Evolutionary conservation across 2,113 vertebrate species (phyloP), one percentile per base, ranked within the genome.

Genomic region (Stictonetta naevosa): DNA sequence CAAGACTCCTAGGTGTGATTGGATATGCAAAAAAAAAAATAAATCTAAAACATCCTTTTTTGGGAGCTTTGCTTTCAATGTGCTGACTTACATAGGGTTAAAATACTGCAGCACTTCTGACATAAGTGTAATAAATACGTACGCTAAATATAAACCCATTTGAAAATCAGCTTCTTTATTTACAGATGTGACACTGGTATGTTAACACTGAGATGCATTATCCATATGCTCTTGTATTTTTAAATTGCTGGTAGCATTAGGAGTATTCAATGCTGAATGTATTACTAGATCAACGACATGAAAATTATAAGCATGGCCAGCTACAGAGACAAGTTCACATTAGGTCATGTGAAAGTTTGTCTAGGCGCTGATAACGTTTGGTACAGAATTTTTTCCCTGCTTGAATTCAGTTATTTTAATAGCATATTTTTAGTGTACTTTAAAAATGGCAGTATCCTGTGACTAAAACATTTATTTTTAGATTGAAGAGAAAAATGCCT

Each of bases 301-400:
- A 64, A 60, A 90, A 86, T 52, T 58, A 42, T n/a, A 76, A 59
- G 74, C 68, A 11, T 5, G 28, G 34, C 58, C 48, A 75, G 79
- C 69, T 56, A 11, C 73, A 77, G 63, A 63, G 75, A 48, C 50
- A 20, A 85, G 94, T 87, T 97, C 94, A 90, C 23, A 20, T 58
- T 20, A 74, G 86, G 95, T 93, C 92, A 89, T 76, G 79, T 92
- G 84, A 82, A 94, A 88, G 77, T 90, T 96, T 92, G 48, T 87
- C 93, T 85, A 81, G 56, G 72, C 71, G 59, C 53, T 83, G 31
- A 84, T 88, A 86, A 36, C 58, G 12, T 80, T 94, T 78, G 73
- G 75, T 52, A 67, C 22, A 8, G 62, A 88, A 64, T 82, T 48
- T 84, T 87, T 92, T 75, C 21, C 34, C 71, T 78, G 34, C 86